A percentile compares a stretch with the other conserved stretches of the same genome.
Conservation (phyloP, 1,140 invertebrate genomes). For the Pomacea maculata region DNA sequence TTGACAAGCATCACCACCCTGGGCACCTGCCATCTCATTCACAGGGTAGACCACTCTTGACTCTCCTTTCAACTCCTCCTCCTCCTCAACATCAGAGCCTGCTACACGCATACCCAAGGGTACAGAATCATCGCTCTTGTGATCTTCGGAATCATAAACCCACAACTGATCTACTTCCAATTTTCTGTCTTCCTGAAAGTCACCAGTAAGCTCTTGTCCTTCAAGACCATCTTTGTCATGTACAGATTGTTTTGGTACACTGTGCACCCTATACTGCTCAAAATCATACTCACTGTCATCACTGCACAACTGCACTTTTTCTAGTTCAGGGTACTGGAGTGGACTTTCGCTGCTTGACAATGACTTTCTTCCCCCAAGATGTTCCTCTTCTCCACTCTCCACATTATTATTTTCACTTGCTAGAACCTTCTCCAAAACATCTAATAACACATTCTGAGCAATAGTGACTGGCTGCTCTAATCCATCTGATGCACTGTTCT, state of each 20-base stretch:
- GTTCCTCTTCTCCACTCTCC: conserved; percentile 18
- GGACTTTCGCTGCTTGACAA: not conserved
- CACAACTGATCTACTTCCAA: not conserved
- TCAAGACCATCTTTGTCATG: conserved; percentile 3
- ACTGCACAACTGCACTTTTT: conserved; percentile 10
- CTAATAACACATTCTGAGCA: conserved; percentile 27
- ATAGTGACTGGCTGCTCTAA: conserved; percentile 9
- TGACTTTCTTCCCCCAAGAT: not conserved
- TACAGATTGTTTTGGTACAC: not conserved
- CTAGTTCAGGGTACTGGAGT: not conserved
- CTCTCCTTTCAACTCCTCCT: conserved; percentile 1
- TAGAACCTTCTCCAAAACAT: conserved; percentile 32
- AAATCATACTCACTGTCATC: not conserved
- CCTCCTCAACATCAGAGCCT: not conserved
- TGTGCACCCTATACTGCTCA: not conserved
- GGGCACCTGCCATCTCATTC: not conserved
- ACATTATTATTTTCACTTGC: conserved; percentile 1
- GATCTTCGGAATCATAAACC: no score
- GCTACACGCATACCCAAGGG: not conserved
- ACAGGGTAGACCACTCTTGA: not conserved
- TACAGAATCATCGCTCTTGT: not conserved
- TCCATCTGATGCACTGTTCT: not conserved
- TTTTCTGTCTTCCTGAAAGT: not conserved
- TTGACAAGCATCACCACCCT: not conserved
- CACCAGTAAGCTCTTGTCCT: not conserved